Conservation (phyloP, 2,113 vertebrate genomes). For the Octodon degus region DNA sequence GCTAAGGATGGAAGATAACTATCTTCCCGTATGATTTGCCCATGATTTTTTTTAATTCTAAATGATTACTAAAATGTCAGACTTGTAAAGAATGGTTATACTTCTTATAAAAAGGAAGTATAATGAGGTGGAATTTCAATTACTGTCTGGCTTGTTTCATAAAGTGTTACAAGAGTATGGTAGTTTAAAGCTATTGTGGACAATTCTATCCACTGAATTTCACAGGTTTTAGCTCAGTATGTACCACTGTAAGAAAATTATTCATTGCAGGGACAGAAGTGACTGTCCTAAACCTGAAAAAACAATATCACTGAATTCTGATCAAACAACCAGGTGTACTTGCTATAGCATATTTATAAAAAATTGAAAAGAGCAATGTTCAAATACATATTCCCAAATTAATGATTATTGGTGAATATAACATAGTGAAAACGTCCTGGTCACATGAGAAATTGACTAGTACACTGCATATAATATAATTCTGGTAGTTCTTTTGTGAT, state of each 20-base stretch:
- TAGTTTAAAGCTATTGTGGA: neutral
- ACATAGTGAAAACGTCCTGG: neutral
- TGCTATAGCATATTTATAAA: neutral
- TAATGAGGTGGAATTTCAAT: slow-evolving; percentile 66
- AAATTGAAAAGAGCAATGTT: neutral
- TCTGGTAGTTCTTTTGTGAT: neutral
- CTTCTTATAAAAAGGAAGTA: slow-evolving; percentile 55
- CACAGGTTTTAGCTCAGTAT: neutral
- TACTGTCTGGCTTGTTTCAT: slow-evolving; percentile 26
- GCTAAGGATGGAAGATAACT: slow-evolving; percentile 80
- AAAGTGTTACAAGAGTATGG: neutral
- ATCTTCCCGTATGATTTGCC: slow-evolving; percentile 79
- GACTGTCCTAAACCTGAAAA: neutral
- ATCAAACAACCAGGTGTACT: neutral
- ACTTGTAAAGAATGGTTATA: slow-evolving; percentile 59
- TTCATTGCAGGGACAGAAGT: neutral
- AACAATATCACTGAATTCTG: neutral
- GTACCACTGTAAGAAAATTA: neutral
- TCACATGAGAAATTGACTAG: neutral
- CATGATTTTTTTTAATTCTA: slow-evolving; percentile 68
- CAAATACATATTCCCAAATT: neutral
- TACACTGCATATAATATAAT: neutral
- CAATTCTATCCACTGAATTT: neutral
- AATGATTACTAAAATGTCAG: slow-evolving; percentile 78
- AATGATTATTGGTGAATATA: neutral